Evolutionary conservation across 1,140 invertebrate genomes (phyloP).

Genomic region (Trachymyrmex cornetzi): DNA sequence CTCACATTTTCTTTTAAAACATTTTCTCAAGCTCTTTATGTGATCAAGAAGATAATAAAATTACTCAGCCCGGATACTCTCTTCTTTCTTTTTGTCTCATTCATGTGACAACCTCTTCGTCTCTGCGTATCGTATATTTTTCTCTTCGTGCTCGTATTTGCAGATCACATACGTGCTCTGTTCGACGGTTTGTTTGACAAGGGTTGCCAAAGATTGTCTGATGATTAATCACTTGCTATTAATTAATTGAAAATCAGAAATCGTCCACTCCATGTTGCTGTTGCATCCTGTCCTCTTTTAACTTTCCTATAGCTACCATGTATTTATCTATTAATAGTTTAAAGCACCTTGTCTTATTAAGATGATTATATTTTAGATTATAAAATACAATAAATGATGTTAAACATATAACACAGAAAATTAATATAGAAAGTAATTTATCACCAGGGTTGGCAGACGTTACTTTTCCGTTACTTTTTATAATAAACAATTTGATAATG

Average conservation of each 20-base stretch:
- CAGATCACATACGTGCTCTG: conserved; percentile 14
- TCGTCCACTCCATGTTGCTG: not conserved
- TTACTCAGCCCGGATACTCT: not conserved
- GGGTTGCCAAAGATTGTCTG: conserved; percentile 72
- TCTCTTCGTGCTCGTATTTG: conserved; percentile 40
- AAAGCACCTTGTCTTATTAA: not conserved
- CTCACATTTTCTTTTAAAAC: not conserved
- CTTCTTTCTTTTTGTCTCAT: not conserved
- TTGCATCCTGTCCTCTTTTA: conserved; percentile 1
- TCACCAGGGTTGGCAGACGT: too few species aligned
- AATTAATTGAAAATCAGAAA: conserved; percentile 80
- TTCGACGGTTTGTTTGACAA: conserved; percentile 80
- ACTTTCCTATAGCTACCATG: conserved; percentile 7
- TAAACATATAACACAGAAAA: not conserved
- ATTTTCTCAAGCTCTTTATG: too few species aligned
- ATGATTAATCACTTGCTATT: conserved; percentile 83
- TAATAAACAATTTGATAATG: too few species aligned
- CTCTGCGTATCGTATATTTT: not conserved
- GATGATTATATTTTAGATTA: not conserved
- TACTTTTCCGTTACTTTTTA: too few species aligned
- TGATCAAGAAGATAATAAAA: conserved; percentile 27
- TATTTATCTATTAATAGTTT: not conserved
- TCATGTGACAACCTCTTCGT: not conserved
- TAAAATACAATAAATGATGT: conserved; percentile 5
- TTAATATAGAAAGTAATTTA: too few species aligned